A percentile compares a stretch with the other conserved stretches of the same genome.
phyloP scores from a whole-genome alignment of 2,113 vertebrate species.

The Arvicanthis niloticus region DNA sequence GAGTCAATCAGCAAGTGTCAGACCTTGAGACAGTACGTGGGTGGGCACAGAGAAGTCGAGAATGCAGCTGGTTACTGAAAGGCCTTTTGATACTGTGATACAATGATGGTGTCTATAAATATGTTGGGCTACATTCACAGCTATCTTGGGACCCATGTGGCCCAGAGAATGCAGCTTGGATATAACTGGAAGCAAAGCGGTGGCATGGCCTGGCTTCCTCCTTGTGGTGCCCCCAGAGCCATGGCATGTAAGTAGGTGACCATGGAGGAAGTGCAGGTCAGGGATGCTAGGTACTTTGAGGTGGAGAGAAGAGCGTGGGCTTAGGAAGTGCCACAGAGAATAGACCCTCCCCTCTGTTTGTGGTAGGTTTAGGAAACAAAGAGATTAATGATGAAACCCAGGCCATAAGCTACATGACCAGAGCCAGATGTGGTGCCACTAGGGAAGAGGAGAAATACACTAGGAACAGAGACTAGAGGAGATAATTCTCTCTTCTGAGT shows the following conservation, averaged over 20 bases:
- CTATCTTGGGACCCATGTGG: background rate
- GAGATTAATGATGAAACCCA: too few species aligned
- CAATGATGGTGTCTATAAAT: background rate
- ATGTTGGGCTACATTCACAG: background rate
- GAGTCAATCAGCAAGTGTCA: background rate
- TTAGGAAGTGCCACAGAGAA: background rate
- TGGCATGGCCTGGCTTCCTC: background rate
- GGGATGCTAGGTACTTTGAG: background rate
- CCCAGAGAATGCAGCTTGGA: too few species aligned
- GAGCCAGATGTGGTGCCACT: too few species aligned
- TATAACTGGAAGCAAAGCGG: background rate
- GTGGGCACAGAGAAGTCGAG: background rate
- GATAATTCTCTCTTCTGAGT: background rate
- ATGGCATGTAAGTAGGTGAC: rapidly evolving
- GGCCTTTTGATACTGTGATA: background rate
- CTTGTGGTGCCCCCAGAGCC: background rate
- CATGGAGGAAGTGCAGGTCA: background rate
- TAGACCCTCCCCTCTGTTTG: too few species aligned
- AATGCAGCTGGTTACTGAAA: background rate
- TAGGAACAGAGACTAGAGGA: background rate
- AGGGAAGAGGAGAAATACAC: rapidly evolving
- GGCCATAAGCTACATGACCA: background rate
- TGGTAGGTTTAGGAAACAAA: background rate
- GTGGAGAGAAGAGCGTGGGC: rapidly evolving
- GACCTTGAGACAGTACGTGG: background rate